Conservation (phyloP, 2,797 vertebrate genomes). For the Liparis tanakae region DNA sequence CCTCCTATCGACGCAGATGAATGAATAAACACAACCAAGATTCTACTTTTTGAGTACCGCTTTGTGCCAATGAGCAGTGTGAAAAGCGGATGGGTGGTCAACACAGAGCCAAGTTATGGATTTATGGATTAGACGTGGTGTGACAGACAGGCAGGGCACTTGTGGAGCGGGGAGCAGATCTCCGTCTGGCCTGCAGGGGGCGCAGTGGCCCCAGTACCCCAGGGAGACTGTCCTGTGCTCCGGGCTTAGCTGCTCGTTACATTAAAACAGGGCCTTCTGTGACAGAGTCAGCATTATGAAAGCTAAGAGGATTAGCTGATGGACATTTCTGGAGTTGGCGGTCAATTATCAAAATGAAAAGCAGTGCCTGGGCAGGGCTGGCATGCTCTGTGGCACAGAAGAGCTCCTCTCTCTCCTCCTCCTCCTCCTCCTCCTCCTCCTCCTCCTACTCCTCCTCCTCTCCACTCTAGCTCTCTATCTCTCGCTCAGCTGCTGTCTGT, state of each 20-base stretch:
- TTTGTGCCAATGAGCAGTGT: conserved; percentile 13
- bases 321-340: conserved; percentile 81
- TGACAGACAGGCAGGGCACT: conserved; percentile 57
- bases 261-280: conserved; percentile 85
- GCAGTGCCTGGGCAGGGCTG: conserved; percentile 73
- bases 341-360: conserved; percentile 88
- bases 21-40: conserved; percentile 45
- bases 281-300: conserved; percentile 84
- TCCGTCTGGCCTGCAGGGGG: conserved; percentile 65
- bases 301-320: conserved; percentile 87
- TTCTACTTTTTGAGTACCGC: conserved; percentile 12
- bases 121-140: conserved; percentile 30
- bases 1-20: conserved; percentile 65
- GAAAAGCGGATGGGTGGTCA: conserved; percentile 10
- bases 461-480: conserved; percentile 39
- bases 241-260: conserved; percentile 81
- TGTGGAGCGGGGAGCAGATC: conserved; percentile 53
- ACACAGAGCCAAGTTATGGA: conserved; percentile 35
- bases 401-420: conserved; percentile 56
- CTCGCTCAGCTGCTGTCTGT: conserved; percentile 56
- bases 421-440: conserved; percentile 46
- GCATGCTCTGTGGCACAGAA: conserved; percentile 67
- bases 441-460: conserved; percentile 39
- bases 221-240: conserved; percentile 45
- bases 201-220: conserved; percentile 47